These are phyloP conservation scores for Porites lobata DNA, from an alignment of 92 coral and sea anemone species.

Conservation along the genomic window DNA sequence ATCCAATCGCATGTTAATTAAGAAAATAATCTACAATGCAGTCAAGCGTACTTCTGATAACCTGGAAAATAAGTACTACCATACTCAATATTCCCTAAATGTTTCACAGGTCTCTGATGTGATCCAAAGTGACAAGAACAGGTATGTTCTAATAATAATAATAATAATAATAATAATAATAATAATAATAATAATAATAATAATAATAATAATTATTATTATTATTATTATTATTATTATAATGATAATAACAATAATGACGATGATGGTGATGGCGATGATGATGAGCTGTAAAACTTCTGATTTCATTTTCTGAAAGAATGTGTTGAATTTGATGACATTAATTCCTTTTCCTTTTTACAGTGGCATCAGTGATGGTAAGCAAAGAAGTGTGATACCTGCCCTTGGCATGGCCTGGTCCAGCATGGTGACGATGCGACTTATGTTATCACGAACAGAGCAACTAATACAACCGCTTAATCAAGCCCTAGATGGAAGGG, in stretches of 20 bases:
- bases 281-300: too few relatives aligned
- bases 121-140: constrained; percentile 36
- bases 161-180: too few relatives aligned
- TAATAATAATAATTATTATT: too few relatives aligned
- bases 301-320: too few relatives aligned
- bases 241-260: too few relatives aligned
- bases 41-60: neutral
- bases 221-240: too few relatives aligned
- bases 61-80: neutral
- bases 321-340: too few relatives aligned
- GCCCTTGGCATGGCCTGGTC: constrained; percentile 99
- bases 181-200: too few relatives aligned
- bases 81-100: neutral
- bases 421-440: constrained; percentile 78
- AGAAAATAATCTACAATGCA: neutral
- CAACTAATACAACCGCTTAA: constrained; percentile 46
- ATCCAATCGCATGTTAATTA: too few relatives aligned
- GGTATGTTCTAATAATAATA: neutral
- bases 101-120: constrained; percentile 78
- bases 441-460: constrained; percentile 88
- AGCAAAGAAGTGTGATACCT: constrained; percentile 71
- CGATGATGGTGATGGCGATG: too few relatives aligned
- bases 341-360: neutral
- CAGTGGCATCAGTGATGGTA: constrained; percentile 10
- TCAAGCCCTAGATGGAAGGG: constrained; percentile 2